Conservation (phyloP, 2,888 invertebrate genomes). For the Meteorus cinctellus region DNA sequence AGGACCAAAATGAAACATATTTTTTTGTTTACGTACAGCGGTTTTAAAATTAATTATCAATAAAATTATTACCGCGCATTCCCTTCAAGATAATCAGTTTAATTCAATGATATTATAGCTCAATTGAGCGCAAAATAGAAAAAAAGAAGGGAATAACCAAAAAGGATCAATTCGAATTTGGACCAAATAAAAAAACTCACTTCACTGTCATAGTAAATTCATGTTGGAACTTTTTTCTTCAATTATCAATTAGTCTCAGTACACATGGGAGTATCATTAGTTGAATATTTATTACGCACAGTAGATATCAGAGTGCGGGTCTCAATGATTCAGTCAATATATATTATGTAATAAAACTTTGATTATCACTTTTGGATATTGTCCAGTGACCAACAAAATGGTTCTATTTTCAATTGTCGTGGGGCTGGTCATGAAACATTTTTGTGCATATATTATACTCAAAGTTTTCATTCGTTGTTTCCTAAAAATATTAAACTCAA, state of each 20-base stretch:
- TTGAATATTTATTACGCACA: neutral
- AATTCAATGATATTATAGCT: too few relatives aligned
- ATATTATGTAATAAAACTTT: conserved; percentile 40
- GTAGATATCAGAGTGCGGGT: neutral
- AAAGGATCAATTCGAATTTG: conserved; percentile 31
- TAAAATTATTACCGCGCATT: neutral
- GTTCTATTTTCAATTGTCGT: conserved; percentile 35
- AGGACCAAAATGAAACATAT: conserved; percentile 43
- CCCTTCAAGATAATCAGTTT: neutral
- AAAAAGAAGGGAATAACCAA: conserved; percentile 29
- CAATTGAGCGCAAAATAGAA: neutral
- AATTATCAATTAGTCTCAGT: conserved; percentile 3
- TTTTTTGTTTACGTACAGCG: conserved; percentile 4
- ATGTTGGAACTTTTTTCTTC: neutral
- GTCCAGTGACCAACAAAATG: neutral
- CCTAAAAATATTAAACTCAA: neutral
- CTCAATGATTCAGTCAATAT: neutral
- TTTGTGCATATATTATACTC: conserved; percentile 30
- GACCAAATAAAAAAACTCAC: conserved; percentile 37
- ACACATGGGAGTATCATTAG: neutral
- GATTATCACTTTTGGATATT: neutral
- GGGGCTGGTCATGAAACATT: conserved; percentile 50
- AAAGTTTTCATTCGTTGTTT: neutral
- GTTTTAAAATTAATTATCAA: conserved; percentile 10
- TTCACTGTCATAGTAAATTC: conserved; percentile 15